These are phyloP conservation scores for Glomeris marginata DNA, from an alignment of 2,888 invertebrate species.

Conservation along the genomic window DNA sequence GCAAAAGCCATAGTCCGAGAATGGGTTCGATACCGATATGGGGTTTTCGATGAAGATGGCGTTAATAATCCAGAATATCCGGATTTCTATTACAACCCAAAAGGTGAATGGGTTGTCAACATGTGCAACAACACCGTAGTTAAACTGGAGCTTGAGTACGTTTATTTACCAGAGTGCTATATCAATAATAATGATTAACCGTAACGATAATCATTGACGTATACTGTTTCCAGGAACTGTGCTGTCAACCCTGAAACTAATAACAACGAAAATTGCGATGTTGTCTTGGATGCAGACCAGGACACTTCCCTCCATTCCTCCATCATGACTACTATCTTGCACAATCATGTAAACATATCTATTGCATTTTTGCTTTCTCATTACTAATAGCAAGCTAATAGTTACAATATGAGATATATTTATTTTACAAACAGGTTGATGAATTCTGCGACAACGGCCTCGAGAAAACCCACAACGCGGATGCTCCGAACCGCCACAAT, in stretches of 20 bases:
- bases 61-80: constrained; percentile 1
- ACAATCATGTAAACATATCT: too few species aligned
- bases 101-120: neutral
- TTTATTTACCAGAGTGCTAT: neutral
- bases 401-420: too few species aligned
- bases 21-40: constrained; percentile 51
- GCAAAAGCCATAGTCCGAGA: constrained; percentile 41
- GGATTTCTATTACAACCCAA: constrained; percentile 1
- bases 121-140: constrained; percentile 5
- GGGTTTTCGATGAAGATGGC: constrained; percentile 44
- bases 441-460: constrained; percentile 8
- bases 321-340: too few species aligned
- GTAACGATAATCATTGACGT: neutral
- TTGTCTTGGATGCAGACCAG: too few species aligned
- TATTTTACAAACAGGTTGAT: constrained; percentile 4
- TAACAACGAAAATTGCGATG: too few species aligned
- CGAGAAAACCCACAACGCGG: constrained; percentile 23
- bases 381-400: too few species aligned
- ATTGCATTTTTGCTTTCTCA: too few species aligned
- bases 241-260: neutral
- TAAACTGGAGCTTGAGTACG: neutral
- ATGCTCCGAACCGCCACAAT: constrained; percentile 28
- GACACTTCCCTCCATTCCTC: too few species aligned
- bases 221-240: neutral
- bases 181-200: neutral